A percentile compares a stretch with the other conserved stretches of the same genome.
Conservation (phyloP, 2,113 vertebrate genomes). For the Albula goreensis region DNA sequence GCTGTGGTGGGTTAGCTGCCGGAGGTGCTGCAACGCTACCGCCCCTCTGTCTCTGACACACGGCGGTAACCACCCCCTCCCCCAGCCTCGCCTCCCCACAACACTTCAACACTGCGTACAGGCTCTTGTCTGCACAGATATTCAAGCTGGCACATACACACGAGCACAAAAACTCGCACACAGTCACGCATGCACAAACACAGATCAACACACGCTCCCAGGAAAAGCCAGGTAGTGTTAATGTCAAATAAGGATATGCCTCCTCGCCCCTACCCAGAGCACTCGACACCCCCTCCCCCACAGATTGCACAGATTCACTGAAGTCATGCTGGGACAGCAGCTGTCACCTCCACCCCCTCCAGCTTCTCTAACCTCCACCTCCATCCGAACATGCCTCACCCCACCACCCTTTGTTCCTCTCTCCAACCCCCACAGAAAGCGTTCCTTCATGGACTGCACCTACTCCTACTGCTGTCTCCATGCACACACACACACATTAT, state of each 20-base stretch:
- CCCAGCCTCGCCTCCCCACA: too few species aligned
- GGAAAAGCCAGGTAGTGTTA: constrained; percentile 26
- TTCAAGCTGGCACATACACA: background rate
- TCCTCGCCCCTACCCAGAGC: background rate
- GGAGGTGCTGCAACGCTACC: background rate
- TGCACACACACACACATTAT: background rate
- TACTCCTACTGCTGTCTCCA: background rate
- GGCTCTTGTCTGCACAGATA: background rate
- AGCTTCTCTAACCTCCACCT: constrained; percentile 30
- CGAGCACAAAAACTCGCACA: constrained; percentile 10
- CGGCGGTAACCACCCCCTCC: background rate
- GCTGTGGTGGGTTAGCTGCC: background rate
- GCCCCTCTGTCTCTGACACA: background rate
- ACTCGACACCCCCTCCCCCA: constrained; percentile 16
- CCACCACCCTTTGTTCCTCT: constrained; percentile 41
- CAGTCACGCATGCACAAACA: constrained; percentile 28
- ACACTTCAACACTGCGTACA: background rate
- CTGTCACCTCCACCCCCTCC: constrained; percentile 43
- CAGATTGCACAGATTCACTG: constrained; percentile 41
- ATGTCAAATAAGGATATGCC: constrained; percentile 37
- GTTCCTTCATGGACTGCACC: background rate
- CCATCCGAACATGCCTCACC: constrained; percentile 28
- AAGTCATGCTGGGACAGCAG: constrained; percentile 53
- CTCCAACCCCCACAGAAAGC: constrained; percentile 6
- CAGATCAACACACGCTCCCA: background rate